A percentile compares a stretch with the other conserved stretches of the same genome.
phyloP scores from a whole-genome alignment of 2,888 invertebrate species.

The Amiota mariae region DNA sequence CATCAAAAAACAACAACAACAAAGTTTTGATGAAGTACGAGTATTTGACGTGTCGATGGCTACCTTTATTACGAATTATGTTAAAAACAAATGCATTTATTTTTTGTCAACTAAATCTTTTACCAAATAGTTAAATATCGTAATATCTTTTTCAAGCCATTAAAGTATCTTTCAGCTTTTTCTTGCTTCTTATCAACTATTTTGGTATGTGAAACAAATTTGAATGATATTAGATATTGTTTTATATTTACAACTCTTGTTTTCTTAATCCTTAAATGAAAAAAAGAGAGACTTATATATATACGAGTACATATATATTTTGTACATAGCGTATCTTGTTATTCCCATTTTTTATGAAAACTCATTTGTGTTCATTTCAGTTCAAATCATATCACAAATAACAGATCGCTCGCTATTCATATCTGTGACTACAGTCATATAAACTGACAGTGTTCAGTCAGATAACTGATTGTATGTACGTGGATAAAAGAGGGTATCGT shows the following conservation, averaged over 20 bases:
- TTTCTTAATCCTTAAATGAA: not conserved
- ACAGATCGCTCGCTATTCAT: not conserved
- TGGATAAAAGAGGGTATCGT: conserved; percentile 42
- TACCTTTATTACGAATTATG: too few relatives aligned
- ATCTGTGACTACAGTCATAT: conserved; percentile 56
- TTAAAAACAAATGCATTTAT: too few relatives aligned
- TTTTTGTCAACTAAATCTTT: too few relatives aligned
- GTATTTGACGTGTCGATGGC: too few relatives aligned
- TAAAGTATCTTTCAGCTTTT: too few relatives aligned
- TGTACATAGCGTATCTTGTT: not conserved
- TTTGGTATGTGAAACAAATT: too few relatives aligned
- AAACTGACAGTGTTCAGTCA: conserved; percentile 64
- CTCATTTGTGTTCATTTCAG: conserved; percentile 69
- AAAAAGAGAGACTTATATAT: not conserved
- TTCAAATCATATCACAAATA: conserved; percentile 55
- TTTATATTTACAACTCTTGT: not conserved
- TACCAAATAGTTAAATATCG: too few relatives aligned
- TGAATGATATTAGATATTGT: too few relatives aligned
- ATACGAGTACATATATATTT: not conserved
- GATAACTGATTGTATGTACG: conserved; percentile 63
- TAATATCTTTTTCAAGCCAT: too few relatives aligned
- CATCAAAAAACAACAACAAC: too few relatives aligned
- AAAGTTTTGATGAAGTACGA: too few relatives aligned
- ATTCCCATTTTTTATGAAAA: conserved; percentile 42
- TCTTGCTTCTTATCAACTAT: too few relatives aligned